Base-by-base conservation (phyloP, 2,797 vertebrate species). In the Hipposideros larvatus region DNA sequence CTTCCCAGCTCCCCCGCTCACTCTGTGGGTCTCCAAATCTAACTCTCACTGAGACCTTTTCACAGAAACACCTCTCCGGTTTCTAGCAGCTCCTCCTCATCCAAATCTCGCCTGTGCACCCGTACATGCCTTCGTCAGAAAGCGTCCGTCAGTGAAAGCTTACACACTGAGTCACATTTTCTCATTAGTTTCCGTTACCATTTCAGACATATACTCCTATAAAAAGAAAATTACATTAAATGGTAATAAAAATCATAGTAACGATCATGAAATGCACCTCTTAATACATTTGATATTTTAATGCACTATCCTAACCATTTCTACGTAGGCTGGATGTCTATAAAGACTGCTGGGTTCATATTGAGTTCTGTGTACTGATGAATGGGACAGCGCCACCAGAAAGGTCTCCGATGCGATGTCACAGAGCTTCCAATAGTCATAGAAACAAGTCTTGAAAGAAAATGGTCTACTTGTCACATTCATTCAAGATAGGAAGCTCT, bases 361-460 rank as follows among this genome's bases (percentile, higher is more conserved):
- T 7, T 34, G 19, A 31, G 19, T 15, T 37, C 37, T 5, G 28
- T 5, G 4, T 6, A 0, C 11, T 22, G 15, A 14, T 0, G 7
- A 21, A 19, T 0, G 0, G 74, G 11, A 9, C 0, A 1, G 10
- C 1, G 13, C 61, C 26, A 55, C 53, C 18, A 51, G 14, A 15
- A 46, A 19, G 9, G 28, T 26, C n/a, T 11, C 55, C 7, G 0
- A 4, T 0, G 41, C 63, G 24, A 13, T 2, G 34, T 37, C 7
- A 1, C 5, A 1, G n/a, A 46, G 4, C 59, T 5, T 31, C 66
- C 41, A 8, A 16, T 0, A 3, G 21, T 4, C 59, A 55, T 7
- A 68, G 84, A 46, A 19, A 11, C 24, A 11, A 70, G 22, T 11
- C 43, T 37, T 2, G 5, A 73, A 84, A 61, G 31, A 46, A n/a